A percentile compares a stretch with the other conserved stretches of the same genome.
phyloP scores from a whole-genome alignment of 2,797 vertebrate species.

The Muraenolepis orangiensis region DNA sequence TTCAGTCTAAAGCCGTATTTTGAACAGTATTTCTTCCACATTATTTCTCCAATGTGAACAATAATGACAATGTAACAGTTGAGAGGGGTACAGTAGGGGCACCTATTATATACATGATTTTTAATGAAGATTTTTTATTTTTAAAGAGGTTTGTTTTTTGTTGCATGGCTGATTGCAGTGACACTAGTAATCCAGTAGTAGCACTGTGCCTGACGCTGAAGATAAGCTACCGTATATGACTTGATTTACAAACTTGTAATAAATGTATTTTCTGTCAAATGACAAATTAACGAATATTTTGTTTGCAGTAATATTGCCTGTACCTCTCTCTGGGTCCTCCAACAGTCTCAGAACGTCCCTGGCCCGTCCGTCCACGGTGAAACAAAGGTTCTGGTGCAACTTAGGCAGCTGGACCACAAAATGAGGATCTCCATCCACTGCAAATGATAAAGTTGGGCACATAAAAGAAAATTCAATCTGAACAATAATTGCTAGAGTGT shows the following conservation, averaged over 20 bases:
- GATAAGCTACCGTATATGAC: neutral
- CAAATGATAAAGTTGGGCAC: constrained; percentile 24
- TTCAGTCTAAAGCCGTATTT: too few species aligned
- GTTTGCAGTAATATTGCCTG: neutral
- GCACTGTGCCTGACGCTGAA: too few species aligned
- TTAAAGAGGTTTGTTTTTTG: too few species aligned
- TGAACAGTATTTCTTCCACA: too few species aligned
- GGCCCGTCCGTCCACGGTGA: constrained; percentile 79
- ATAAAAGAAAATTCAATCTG: neutral
- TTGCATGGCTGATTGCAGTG: too few species aligned
- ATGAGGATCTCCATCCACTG: constrained; percentile 86
- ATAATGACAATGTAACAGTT: too few species aligned
- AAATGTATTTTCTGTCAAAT: neutral
- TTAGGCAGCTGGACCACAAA: constrained; percentile 79
- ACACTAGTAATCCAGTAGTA: too few species aligned
- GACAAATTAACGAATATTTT: neutral
- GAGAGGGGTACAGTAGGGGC: too few species aligned
- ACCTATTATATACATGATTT: too few species aligned
- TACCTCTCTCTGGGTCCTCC: constrained; percentile 74
- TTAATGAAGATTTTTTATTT: too few species aligned
- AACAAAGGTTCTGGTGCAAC: constrained; percentile 76
- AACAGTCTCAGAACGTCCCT: constrained; percentile 77
- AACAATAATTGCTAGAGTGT: neutral
- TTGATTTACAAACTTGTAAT: neutral
- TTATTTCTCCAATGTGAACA: too few species aligned